Evolutionary conservation across 1,140 invertebrate genomes (phyloP).

Genomic region (Homarus americanus): DNA sequence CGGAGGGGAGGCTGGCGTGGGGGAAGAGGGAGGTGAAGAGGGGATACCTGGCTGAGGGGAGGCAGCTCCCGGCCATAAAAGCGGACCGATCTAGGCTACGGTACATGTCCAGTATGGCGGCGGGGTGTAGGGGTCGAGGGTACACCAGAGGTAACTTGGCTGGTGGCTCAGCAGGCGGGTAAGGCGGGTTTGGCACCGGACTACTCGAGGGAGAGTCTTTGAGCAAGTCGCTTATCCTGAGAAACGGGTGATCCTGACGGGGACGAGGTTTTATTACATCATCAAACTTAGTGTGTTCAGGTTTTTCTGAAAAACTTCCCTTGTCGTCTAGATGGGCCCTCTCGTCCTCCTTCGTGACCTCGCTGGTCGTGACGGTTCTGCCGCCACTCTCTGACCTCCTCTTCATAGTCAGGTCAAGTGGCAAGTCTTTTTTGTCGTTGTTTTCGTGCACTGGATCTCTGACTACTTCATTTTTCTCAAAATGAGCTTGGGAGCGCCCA

Average conservation of each 20-base stretch:
- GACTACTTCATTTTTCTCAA: not conserved
- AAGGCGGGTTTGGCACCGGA: not conserved
- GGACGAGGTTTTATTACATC: slow-evolving; percentile 17
- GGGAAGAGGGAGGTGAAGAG: slow-evolving; percentile 51
- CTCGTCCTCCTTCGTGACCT: not conserved
- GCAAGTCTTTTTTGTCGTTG: slow-evolving; percentile 21
- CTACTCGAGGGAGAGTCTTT: slow-evolving; percentile 51
- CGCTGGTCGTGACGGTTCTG: not conserved
- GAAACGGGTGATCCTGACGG: slow-evolving; percentile 45
- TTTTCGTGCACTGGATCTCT: not conserved
- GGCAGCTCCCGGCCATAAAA: slow-evolving; percentile 20
- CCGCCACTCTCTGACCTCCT: slow-evolving; percentile 28
- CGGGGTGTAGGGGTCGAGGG: slow-evolving; percentile 59
- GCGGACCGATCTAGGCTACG: slow-evolving; percentile 42
- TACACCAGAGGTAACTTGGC: slow-evolving; percentile 51
- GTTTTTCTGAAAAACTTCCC: not conserved
- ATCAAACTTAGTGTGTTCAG: slow-evolving; percentile 23
- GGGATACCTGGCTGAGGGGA: slow-evolving; percentile 29
- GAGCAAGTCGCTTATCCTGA: slow-evolving; percentile 55
- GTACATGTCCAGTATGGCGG: slow-evolving; percentile 62
- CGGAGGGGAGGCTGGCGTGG: slow-evolving; percentile 2
- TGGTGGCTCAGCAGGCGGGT: not conserved
- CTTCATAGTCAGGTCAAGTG: slow-evolving; percentile 57
- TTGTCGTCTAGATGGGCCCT: not conserved
- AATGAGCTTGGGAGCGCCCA: not conserved